Base-by-base conservation (phyloP, 2,888 invertebrate species). In the Thecophora atra region DNA sequence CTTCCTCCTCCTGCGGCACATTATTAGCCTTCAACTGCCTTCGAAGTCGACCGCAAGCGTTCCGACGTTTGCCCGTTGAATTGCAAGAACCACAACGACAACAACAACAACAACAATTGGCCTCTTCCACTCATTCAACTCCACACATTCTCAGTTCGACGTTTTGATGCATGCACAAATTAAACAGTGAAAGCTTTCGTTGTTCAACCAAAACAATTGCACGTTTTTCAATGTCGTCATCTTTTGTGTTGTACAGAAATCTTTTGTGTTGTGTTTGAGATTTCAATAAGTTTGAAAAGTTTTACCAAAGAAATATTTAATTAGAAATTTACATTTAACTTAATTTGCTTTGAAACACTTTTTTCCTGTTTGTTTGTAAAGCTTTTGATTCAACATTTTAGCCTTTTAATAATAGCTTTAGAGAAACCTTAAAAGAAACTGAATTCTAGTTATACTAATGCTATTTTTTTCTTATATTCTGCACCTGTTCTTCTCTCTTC, bases 401-500 rank as follows among this genome's bases (percentile, higher is more conserved):
- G 11, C 26, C 15, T 51, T 52, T 47, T 65, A 37, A 37, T 8
- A 8, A 37, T 37, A 37, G 37, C 11, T 37, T 37, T 37, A 37
- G 7, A 37, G 11, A 37, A 37, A 37, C 37, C 42, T 66, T 44
- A 28, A 54, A 19, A 15, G 28, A 58, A n/a, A 24, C 60, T 63
- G 21, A 15, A 19, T 63, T 52, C 51, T 37, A 70, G 6, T 37
- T 30, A 60, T 69, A 70, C 70, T 70, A 70, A 70, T 52, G 52
- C 70, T 70, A 62, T 24, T 70, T 70, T 70, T 60, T 60, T 60
- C 52, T 52, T 47, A 51, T 62, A 51, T 70, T 62, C 70, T 54
- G 70, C 70, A 13, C 51, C 51, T 70, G 13, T 21, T 47, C 44
- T 26, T 26, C 19, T 47, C 44, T 17, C 42, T 15, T 15, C 17